These are phyloP conservation scores for Drosophila meridiana DNA, from an alignment of 2,888 invertebrate species.

Conservation along the genomic window DNA sequence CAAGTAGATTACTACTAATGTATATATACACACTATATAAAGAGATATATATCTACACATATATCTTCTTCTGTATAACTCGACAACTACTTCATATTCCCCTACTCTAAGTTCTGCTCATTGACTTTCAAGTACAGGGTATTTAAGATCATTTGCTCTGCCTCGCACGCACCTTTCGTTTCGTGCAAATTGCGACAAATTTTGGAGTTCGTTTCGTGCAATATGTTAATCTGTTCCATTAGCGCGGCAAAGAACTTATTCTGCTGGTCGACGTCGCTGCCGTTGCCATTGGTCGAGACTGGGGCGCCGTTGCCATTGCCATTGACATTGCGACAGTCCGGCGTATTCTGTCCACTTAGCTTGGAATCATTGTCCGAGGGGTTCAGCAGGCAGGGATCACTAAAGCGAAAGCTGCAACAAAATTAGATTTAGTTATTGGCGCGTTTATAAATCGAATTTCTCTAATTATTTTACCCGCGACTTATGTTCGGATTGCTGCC, in stretches of 20 bases:
- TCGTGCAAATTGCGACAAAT: constrained; percentile 91
- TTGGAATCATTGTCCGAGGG: constrained; percentile 85
- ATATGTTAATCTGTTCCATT: constrained; percentile 89
- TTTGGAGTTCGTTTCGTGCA: constrained; percentile 91
- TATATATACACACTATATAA: background rate
- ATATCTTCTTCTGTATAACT: background rate
- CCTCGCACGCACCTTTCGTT: constrained; percentile 87
- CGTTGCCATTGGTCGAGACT: constrained; percentile 51
- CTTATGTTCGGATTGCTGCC: constrained; percentile 84
- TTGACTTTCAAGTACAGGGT: constrained; percentile 3
- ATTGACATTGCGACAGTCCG: constrained; percentile 77
- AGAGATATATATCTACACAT: background rate
- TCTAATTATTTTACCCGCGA: constrained; percentile 71
- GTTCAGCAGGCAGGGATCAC: constrained; percentile 84
- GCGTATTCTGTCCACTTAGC: constrained; percentile 83
- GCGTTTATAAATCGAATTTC: background rate
- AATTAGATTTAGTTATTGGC: rapidly evolving
- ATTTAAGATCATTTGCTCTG: background rate
- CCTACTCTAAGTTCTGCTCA: background rate
- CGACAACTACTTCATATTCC: background rate
- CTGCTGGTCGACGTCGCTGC: constrained; percentile 80
- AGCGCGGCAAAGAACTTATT: constrained; percentile 86
- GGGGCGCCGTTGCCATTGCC: constrained; percentile 39
- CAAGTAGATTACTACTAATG: background rate
- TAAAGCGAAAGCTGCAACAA: constrained; percentile 82